Conservation (phyloP, 2,113 vertebrate species). For the Dolichallabes microphthalmus region DNA sequence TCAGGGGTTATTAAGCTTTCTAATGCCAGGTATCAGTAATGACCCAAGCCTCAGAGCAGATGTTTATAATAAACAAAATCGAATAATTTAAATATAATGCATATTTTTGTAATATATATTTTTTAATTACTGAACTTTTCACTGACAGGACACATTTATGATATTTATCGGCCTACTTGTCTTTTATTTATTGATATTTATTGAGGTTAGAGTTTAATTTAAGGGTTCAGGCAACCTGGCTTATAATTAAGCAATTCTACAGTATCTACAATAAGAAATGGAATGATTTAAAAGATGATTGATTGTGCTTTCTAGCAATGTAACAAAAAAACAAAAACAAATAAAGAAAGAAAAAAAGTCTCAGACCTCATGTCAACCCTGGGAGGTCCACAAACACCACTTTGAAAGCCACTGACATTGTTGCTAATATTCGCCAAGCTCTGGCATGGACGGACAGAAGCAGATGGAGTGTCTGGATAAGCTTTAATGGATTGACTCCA, state of each 20-base stretch:
- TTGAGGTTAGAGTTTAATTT: not conserved
- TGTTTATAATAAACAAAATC: not conserved
- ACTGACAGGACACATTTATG: not conserved
- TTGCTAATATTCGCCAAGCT: not conserved
- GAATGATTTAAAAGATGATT: not conserved
- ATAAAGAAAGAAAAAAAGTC: not conserved
- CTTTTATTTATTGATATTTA: not conserved
- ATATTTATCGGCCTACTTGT: not conserved
- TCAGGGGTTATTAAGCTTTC: not conserved
- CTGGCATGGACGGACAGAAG: slow-evolving; percentile 16
- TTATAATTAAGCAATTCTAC: not conserved
- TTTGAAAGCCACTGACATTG: not conserved
- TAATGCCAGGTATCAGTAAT: not conserved
- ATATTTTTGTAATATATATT: not conserved
- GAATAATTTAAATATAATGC: not conserved
- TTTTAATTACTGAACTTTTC: not conserved
- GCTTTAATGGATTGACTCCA: slow-evolving; percentile 27
- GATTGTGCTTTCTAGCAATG: not conserved
- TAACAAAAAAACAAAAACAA: not conserved
- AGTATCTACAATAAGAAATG: not conserved
- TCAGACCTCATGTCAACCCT: not conserved
- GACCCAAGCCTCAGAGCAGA: not conserved
- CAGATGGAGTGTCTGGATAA: slow-evolving; percentile 19
- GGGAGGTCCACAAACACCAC: not conserved
- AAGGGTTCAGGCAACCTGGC: no score